Evolutionary conservation across 2,113 vertebrate species (phyloP).

Genomic region (Gymnarchus niloticus): DNA sequence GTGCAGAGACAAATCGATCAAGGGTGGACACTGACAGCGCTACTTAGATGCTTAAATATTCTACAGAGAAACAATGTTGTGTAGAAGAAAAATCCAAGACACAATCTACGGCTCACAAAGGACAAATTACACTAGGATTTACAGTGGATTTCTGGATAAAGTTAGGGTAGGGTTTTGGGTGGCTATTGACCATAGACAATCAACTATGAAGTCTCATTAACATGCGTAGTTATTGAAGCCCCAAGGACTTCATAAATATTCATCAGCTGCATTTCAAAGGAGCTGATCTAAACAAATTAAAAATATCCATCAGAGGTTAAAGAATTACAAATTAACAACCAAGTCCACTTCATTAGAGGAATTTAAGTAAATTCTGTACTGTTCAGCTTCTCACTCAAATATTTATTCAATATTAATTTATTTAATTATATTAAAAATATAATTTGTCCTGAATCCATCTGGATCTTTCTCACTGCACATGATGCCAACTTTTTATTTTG

Average conservation of each 20-base stretch:
- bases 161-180: background rate
- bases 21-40: too few species aligned
- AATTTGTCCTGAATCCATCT: too few species aligned
- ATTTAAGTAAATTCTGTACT: background rate
- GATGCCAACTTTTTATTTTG: too few species aligned
- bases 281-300: constrained; percentile 25
- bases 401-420: too few species aligned
- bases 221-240: background rate
- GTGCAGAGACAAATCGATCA: too few species aligned
- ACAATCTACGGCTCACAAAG: background rate
- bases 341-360: background rate
- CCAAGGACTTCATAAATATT: constrained; percentile 26
- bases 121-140: too few species aligned
- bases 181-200: background rate
- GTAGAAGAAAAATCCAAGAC: background rate
- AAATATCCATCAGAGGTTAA: constrained; percentile 19
- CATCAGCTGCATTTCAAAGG: constrained; percentile 19
- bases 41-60: too few species aligned
- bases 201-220: constrained; percentile 6
- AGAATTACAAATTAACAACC: background rate
- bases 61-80: too few species aligned
- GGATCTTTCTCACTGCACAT: too few species aligned
- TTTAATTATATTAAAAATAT: too few species aligned
- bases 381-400: too few species aligned
- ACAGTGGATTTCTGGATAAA: too few species aligned